Evolutionary conservation across 92 coral and sea anemone genomes (phyloP).

Genomic region (Phenganax stokvisi): DNA sequence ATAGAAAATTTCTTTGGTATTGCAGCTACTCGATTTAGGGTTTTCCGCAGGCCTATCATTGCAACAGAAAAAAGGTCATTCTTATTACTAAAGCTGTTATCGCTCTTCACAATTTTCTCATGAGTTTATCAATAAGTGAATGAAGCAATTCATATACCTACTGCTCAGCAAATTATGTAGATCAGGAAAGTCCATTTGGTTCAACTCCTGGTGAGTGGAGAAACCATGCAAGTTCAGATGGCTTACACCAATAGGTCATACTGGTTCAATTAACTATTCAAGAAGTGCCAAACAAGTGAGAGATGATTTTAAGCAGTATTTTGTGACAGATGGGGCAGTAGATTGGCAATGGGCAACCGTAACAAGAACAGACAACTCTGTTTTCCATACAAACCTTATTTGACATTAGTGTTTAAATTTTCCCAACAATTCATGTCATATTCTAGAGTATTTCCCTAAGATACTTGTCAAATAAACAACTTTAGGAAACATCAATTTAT

Average conservation of each 20-base stretch:
- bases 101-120: conserved; percentile 19
- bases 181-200: background rate
- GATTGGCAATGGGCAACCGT: conserved; percentile 24
- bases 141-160: background rate
- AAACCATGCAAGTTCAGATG: conserved; percentile 13
- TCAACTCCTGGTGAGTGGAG: conserved; percentile 25
- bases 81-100: conserved; percentile 28
- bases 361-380: conserved; percentile 1
- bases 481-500: too few species aligned
- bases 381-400: background rate
- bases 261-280: conserved; percentile 31
- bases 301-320: conserved; percentile 30
- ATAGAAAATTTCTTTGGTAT: conserved; percentile 34
- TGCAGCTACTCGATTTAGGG: conserved; percentile 30
- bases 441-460: too few species aligned
- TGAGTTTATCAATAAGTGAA: background rate
- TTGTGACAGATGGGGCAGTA: conserved; percentile 23
- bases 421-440: too few species aligned
- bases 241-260: conserved; percentile 3
- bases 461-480: background rate
- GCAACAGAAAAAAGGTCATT: conserved; percentile 21
- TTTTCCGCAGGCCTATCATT: conserved; percentile 29
- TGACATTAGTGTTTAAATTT: background rate
- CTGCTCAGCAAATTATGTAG: conserved; percentile 14
- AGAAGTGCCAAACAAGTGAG: conserved; percentile 26